phyloP scores from a whole-genome alignment of 2,888 invertebrate genomes.

The Chesias legatella region DNA sequence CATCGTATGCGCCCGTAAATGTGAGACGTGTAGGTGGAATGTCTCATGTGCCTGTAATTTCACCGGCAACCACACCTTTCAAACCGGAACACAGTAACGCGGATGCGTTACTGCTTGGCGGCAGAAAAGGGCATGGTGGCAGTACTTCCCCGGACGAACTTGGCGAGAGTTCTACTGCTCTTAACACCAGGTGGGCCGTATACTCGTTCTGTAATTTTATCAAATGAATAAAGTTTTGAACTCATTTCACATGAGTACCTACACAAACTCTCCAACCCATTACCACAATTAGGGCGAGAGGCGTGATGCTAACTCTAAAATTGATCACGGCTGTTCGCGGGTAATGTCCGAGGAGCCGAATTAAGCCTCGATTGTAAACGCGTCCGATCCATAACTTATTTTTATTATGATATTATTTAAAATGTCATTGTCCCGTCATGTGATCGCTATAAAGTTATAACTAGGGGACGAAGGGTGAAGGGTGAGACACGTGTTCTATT shows the following conservation, averaged over 20 bases:
- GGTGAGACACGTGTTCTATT: conserved; percentile 59
- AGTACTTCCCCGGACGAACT: too few species aligned
- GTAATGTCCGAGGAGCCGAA: conserved; percentile 46
- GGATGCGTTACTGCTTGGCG: too few species aligned
- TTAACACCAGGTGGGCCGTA: too few species aligned
- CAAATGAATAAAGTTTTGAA: too few species aligned
- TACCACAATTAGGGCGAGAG: conserved; percentile 61
- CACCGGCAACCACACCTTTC: too few species aligned
- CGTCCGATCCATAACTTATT: conserved; percentile 26
- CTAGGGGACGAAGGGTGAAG: conserved; percentile 64
- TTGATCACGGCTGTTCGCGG: conserved; percentile 48
- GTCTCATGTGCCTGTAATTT: too few species aligned
- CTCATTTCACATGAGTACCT: conserved; percentile 47
- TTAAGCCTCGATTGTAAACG: conserved; percentile 54
- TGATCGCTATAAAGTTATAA: conserved; percentile 54
- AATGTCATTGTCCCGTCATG: conserved; percentile 56
- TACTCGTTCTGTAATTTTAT: too few species aligned
- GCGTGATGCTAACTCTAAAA: conserved; percentile 47
- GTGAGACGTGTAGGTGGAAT: too few species aligned
- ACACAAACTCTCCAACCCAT: conserved; percentile 44
- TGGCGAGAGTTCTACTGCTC: too few species aligned
- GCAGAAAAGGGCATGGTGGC: too few species aligned
- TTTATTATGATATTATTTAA: conserved; percentile 67
- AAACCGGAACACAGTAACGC: too few species aligned
- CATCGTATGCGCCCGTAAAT: too few species aligned